A percentile compares a stretch with the other conserved stretches of the same genome.
Conservation (phyloP, 2,888 invertebrate genomes). For the Serripes groenlandicus region DNA sequence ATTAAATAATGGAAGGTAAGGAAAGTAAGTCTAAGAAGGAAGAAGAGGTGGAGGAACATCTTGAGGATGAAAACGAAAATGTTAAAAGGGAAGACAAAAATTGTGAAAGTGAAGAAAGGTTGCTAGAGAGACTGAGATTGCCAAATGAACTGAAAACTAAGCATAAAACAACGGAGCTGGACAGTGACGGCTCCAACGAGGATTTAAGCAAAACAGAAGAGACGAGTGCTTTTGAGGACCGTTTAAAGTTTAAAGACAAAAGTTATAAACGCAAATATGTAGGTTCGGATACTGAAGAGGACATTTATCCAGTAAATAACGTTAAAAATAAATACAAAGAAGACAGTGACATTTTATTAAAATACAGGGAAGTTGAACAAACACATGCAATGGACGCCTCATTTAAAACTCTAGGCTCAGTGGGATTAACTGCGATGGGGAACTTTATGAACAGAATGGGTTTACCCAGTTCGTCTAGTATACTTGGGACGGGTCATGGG, state of each 20-base stretch:
- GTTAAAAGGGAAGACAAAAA: not conserved
- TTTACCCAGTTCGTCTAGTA: constrained; percentile 27
- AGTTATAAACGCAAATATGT: not conserved
- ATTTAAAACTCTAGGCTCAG: constrained; percentile 45
- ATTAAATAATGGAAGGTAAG: constrained; percentile 1
- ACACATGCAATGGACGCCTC: constrained; percentile 61
- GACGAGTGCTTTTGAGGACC: not conserved
- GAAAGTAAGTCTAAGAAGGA: constrained; percentile 4
- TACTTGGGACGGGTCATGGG: not conserved
- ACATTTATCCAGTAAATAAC: not conserved
- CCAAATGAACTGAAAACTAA: not conserved
- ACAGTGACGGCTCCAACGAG: not conserved
- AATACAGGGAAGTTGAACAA: constrained; percentile 45
- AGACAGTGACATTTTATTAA: not conserved
- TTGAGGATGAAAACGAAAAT: not conserved
- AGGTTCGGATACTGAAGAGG: not conserved
- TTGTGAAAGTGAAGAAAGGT: not conserved
- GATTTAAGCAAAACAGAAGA: not conserved
- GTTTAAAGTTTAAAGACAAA: constrained; percentile 1
- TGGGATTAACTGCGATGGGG: constrained; percentile 21
- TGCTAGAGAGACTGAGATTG: not conserved
- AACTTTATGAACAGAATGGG: constrained; percentile 33
- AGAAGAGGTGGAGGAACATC: not conserved
- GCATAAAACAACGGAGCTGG: not conserved
- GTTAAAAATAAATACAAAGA: not conserved